A percentile compares a stretch with the other conserved stretches of the same genome.
Conservation (phyloP, 2,113 vertebrate species). For the Coreoperca whiteheadi region DNA sequence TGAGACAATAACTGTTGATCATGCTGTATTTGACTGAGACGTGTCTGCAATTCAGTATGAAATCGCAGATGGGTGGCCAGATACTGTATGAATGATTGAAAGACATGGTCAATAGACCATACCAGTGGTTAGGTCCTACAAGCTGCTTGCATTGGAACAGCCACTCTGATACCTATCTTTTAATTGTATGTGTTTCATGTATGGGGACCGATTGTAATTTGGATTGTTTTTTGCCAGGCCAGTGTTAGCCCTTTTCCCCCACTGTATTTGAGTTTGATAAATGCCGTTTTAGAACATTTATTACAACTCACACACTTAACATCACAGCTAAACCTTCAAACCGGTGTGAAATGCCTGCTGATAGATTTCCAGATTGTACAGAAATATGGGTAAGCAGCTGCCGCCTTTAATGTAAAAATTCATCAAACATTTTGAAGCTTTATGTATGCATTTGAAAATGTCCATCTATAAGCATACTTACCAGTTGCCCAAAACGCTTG, state of each 20-base stretch:
- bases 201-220: not conserved
- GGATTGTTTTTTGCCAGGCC: not conserved
- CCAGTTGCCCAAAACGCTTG: no score
- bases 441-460: no score
- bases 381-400: no score
- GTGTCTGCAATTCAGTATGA: not conserved
- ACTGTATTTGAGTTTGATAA: not conserved
- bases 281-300: not conserved
- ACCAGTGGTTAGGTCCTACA: not conserved
- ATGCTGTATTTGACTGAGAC: constrained; percentile 18
- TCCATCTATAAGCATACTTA: no score
- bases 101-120: not conserved
- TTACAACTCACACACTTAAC: not conserved
- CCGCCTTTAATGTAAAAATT: no score
- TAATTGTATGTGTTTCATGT: not conserved
- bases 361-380: no score
- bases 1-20: constrained; percentile 10
- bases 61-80: not conserved
- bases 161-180: not conserved
- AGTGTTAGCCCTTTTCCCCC: no score
- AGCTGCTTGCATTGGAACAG: no score
- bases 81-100: not conserved
- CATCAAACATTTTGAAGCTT: no score
- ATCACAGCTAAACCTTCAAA: not conserved
- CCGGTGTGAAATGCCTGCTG: no score